These are phyloP conservation scores for Hyppa rectilinea DNA, from an alignment of 2,888 invertebrate species.

Conservation along the genomic window DNA sequence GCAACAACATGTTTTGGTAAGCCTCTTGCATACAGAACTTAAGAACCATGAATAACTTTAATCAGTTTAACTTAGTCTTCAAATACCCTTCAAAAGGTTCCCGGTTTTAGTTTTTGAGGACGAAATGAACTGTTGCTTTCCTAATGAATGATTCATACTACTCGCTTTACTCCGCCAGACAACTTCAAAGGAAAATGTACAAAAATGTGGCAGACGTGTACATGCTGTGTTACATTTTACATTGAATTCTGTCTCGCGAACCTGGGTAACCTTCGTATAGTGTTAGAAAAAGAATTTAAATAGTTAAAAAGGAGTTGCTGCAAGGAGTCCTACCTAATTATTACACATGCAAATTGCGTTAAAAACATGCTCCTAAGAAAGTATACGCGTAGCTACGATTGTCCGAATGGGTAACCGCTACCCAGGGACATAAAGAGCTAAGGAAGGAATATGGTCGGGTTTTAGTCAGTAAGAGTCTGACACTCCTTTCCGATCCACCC, in stretches of 20 bases:
- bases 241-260: constrained; percentile 26
- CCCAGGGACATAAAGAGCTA: no score
- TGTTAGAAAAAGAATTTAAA: not conserved
- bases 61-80: constrained; percentile 11
- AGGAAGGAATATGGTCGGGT: no score
- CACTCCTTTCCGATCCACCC: no score
- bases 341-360: not conserved
- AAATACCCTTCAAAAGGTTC: constrained; percentile 2
- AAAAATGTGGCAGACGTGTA: constrained; percentile 38
- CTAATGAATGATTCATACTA: constrained; percentile 57
- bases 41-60: not conserved
- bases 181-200: constrained; percentile 33
- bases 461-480: no score
- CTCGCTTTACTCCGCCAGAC: constrained; percentile 20
- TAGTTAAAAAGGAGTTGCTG: not conserved
- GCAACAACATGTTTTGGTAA: not conserved
- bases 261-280: constrained; percentile 5
- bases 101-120: constrained; percentile 23
- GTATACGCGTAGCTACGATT: no score
- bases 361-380: not conserved
- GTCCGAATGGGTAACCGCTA: no score
- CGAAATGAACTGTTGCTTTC: constrained; percentile 40
- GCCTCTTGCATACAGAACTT: not conserved
- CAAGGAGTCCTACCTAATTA: not conserved
- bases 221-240: constrained; percentile 34